Base-by-base conservation (phyloP, 1,140 invertebrate species). In the Galleria mellonella region DNA sequence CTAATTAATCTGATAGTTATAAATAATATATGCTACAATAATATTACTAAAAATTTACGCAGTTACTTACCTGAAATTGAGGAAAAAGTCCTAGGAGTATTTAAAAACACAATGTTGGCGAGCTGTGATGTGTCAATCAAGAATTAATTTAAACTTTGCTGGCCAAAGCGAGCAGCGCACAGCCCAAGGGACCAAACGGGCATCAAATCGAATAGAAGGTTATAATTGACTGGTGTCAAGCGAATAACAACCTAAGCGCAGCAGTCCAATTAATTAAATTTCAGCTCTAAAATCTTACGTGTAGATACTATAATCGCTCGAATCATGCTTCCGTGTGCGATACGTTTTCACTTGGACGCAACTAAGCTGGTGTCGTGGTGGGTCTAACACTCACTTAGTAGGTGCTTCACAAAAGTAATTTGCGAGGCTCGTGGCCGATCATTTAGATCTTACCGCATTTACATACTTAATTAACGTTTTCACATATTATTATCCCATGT, bases 141-240 rank as follows among this genome's bases (percentile, higher is more conserved):
- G 68, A 83, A 77, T 83, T 78, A 81, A 83, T 83, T 81, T 78
- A 83, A 83, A 81, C 72, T 83, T 83, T 71, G 65, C 69, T 70
- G 58, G 63, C 63, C 68, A 75, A 77, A 78, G 63, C 71, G 70
- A 74, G 59, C 67, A 72, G 52, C 61, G 58, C 56, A 58, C 50
- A 50, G 50, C 78, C 72, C 69, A 49, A 62, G 72, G 72, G 74
- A 79, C 61, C 57, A 61, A 70, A 62, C 69, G 59, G 67, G 59
- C 62, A 76, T 81, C 72, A 81, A 81, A 78, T 78, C 74, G 74
- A 78, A 83, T 79, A 81, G 72, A 78, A 77, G 63, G 67, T 76
- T 76, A 83, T 78, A 83, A 81, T 81, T 73, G 76, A 76, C 60
- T 69, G 40, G 48, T 38, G 54, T 57, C 73, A 69, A 66, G 51